A percentile compares a stretch with the other conserved stretches of the same genome.
These are phyloP conservation scores for Phyllotis vaccarum DNA, from an alignment of 2,797 vertebrate genomes.

Conservation along the genomic window DNA sequence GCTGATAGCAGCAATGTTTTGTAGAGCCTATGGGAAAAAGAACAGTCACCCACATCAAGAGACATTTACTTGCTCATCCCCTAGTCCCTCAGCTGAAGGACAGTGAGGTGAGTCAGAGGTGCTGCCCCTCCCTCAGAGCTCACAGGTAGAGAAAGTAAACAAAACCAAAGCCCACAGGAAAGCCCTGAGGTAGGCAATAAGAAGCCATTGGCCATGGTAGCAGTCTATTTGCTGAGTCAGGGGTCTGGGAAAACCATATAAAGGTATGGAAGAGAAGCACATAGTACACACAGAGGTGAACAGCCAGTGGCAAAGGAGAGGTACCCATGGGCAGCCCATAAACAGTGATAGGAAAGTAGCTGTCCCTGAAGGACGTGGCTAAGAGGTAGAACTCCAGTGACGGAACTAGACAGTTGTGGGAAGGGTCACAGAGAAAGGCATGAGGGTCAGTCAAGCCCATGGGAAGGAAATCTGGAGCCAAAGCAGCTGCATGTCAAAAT, in stretches of 20 bases:
- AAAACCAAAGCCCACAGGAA: neutral
- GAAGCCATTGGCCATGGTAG: neutral
- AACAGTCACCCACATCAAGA: neutral
- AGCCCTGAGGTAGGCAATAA: neutral
- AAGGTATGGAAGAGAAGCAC: neutral
- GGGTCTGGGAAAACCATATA: neutral
- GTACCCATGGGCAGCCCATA: neutral
- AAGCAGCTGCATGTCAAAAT: neutral
- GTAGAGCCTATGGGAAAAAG: constrained; percentile 92
- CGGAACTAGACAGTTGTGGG: neutral
- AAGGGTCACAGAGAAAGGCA: neutral
- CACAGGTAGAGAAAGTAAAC: neutral
- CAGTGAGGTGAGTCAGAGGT: no score
- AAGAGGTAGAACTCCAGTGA: neutral
- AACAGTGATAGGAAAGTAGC: neutral
- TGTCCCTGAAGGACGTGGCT: neutral
- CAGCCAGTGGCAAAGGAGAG: neutral
- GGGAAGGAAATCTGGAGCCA: neutral
- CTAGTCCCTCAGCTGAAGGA: neutral
- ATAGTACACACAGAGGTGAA: neutral
- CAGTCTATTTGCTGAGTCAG: neutral
- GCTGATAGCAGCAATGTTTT: constrained; percentile 99
- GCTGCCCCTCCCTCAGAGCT: neutral
- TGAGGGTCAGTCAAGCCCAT: neutral
- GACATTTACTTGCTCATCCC: neutral